Percentiles rank a stretch among this genome's conserved stretches.
These are phyloP conservation scores for Tinamus guttatus DNA, from an alignment of 2,113 vertebrate species.

Conservation along the genomic window DNA sequence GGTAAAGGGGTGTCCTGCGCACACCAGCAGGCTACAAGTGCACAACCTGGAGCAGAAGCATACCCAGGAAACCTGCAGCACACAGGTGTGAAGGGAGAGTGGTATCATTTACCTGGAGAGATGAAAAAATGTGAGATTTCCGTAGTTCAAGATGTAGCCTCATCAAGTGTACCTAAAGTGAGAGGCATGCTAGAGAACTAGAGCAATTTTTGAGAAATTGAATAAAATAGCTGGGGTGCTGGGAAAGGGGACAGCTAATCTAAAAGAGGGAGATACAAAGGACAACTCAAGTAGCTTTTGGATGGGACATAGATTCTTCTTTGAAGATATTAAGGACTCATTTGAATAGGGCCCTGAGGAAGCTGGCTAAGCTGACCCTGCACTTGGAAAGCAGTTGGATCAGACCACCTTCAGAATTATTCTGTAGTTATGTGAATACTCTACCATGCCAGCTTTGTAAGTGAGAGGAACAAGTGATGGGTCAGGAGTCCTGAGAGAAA, in stretches of 20 bases:
- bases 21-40: too few relatives aligned
- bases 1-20: too few relatives aligned
- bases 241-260: not conserved
- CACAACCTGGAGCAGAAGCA: too few relatives aligned
- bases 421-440: not conserved
- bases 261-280: not conserved
- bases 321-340: not conserved
- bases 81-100: too few relatives aligned
- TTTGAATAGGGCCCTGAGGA: not conserved
- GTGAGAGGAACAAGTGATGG: not conserved
- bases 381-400: not conserved
- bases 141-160: not conserved
- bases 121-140: not conserved
- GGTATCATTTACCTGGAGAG: too few relatives aligned
- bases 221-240: not conserved
- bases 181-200: not conserved
- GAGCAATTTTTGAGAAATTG: not conserved
- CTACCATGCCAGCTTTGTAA: not conserved
- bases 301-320: not conserved
- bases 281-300: not conserved
- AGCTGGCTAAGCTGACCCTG: not conserved
- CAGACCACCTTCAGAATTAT: not conserved
- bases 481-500: not conserved
- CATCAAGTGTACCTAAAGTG: rapidly evolving
- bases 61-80: not conserved